Evolutionary conservation across 2,797 vertebrate species (phyloP).

Genomic region (Pipistrellus pipistrellus): DNA sequence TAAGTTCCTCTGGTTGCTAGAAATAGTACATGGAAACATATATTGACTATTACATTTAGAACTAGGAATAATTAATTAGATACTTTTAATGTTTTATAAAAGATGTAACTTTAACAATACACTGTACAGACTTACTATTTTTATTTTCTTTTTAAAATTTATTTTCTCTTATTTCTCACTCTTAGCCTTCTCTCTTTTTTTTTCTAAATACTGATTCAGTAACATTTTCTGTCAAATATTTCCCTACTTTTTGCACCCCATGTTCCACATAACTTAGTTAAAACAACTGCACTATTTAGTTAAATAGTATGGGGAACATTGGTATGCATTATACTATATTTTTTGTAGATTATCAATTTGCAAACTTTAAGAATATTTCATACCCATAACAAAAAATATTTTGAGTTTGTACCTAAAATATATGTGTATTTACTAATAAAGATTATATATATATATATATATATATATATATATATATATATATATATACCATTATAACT

Average conservation of each 20-base stretch:
- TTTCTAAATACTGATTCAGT: not conserved
- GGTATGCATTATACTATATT: not conserved
- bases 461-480: too few species aligned
- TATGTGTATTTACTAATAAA: not conserved
- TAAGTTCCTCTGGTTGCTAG: not conserved
- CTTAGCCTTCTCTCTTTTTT: not conserved
- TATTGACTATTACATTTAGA: not conserved
- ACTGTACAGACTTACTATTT: not conserved
- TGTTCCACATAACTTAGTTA: not conserved
- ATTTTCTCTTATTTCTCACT: not conserved
- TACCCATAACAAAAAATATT: not conserved
- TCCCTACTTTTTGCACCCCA: too few species aligned
- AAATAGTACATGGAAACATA: not conserved
- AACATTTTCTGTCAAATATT: not conserved
- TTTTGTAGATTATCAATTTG: not conserved
- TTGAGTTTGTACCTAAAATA: not conserved
- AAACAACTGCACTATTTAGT: not conserved
- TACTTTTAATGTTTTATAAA: conserved; percentile 1
- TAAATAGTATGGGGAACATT: not conserved
- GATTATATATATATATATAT: not conserved
- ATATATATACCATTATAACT: not conserved
- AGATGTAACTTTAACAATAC: not conserved
- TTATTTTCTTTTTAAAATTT: not conserved
- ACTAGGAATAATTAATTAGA: not conserved
- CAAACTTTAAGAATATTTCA: not conserved